These are phyloP conservation scores for Limonius californicus DNA, from an alignment of 1,140 invertebrate species.

Conservation along the genomic window DNA sequence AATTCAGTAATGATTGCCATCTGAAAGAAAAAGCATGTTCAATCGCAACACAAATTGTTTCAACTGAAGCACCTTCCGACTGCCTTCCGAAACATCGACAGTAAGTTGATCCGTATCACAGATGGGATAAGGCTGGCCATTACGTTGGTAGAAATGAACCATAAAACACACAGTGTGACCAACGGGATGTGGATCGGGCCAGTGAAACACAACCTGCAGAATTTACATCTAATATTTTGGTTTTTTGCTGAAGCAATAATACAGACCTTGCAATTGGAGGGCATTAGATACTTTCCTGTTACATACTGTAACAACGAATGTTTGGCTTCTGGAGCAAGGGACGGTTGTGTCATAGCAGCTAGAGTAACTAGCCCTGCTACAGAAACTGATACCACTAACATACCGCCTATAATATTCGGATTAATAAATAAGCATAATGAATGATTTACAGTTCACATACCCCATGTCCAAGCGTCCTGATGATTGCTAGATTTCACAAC, in stretches of 20 bases:
- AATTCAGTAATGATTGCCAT: constrained; percentile 77
- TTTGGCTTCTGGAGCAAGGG: constrained; percentile 79
- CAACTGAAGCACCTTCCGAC: constrained; percentile 64
- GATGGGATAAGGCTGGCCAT: constrained; percentile 87
- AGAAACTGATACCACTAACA: constrained; percentile 81
- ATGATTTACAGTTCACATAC: constrained; percentile 53
- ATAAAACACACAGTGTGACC: constrained; percentile 88
- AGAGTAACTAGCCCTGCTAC: constrained; percentile 80
- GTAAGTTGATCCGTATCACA: constrained; percentile 85
- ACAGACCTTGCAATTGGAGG: constrained; percentile 70
- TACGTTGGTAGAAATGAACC: constrained; percentile 86
- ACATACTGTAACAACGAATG: constrained; percentile 86
- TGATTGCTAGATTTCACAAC: constrained; percentile 83
- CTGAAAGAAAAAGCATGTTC: constrained; percentile 39
- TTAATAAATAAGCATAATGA: background rate
- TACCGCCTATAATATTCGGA: constrained; percentile 59
- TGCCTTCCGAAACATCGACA: constrained; percentile 80
- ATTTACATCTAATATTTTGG: background rate
- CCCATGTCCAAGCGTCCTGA: constrained; percentile 85
- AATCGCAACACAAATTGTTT: no score
- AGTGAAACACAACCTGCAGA: constrained; percentile 66
- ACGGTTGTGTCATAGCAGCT: constrained; percentile 82
- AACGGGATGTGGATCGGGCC: constrained; percentile 81
- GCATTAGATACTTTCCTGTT: constrained; percentile 84
- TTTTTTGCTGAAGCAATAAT: no score